Evolutionary conservation across 2,888 invertebrate genomes (phyloP), one percentile per base, ranked within the genome.

Genomic region (Pandemis heparana): DNA sequence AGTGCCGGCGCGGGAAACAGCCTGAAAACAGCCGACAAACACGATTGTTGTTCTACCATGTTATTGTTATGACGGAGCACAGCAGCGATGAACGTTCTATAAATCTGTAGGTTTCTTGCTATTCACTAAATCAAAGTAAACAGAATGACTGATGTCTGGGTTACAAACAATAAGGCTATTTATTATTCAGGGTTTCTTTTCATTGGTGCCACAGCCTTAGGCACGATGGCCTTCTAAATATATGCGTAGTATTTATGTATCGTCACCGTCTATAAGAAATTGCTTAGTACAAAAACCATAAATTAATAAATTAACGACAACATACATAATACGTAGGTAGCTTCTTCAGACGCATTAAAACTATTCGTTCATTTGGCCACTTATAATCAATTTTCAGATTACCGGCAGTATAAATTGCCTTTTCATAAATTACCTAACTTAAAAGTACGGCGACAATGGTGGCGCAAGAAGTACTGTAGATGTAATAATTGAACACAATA

Each of bases 1-100:
- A 66, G 56, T 53, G 66, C 56, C 56, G 51, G 41, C n/a, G 12
- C 43, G 63, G 46, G 1, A 65, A 65, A 65, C 65, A 51, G 53
- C 12, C 38, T n/a, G 5, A 5, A 12, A 66, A 41, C 66, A 1
- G 8, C 18, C 41, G 8, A 18, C 66, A 56, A 66, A 66, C 53
- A 56, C 39, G 39, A 14, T 18, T 56, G 53, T 66, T 56, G 53
- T 41, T 66, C 41, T 65, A 14, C 18, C 38, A 39, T 65, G 12
- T 65, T 51, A 65, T 65, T 53, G 39, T 65, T 64, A 16, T 61
- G 61, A 56, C 12, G 56, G 56, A 56, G 23, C 56, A 18, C 23
- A 12, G 23, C 10, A 23, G 56, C 56, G 23, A 56, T 23, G 56
- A 56, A 56, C 56, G 56, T 56, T 56, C 23, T 4, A 56, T 56